Conservation (phyloP, 2,797 vertebrate species). For the Peromyscus melanophrys region DNA sequence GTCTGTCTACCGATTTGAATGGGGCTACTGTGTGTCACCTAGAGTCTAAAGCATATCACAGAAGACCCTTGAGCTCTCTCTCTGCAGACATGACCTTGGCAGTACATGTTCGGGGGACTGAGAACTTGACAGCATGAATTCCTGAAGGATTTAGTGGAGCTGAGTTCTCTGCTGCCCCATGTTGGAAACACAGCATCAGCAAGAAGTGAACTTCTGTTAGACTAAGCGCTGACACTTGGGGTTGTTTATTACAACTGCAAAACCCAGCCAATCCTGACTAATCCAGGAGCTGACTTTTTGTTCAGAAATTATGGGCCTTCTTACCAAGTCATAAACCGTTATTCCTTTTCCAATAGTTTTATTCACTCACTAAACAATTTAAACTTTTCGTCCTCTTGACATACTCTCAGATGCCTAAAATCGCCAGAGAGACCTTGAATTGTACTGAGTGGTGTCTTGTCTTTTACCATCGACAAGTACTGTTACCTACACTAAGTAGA, state of each 20-base stretch:
- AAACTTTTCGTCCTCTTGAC: background rate
- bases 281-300: conserved; percentile 59
- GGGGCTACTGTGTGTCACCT: background rate
- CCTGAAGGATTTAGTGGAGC: background rate
- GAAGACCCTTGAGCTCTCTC: background rate
- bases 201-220: conserved; percentile 52
- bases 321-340: conserved; percentile 55
- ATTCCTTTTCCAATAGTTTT: conserved; percentile 65
- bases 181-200: background rate
- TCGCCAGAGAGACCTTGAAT: conserved; percentile 21
- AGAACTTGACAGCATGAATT: background rate
- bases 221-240: conserved; percentile 30
- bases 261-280: conserved; percentile 63
- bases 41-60: background rate
- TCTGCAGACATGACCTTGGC: conserved; percentile 8
- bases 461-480: background rate
- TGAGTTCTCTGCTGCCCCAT: background rate
- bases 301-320: conserved; percentile 58
- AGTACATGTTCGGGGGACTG: background rate
- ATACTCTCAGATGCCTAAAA: conserved; percentile 45
- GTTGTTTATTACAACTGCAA: conserved; percentile 62
- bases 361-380: conserved; percentile 41
- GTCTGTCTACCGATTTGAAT: background rate
- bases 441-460: background rate
- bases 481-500: background rate